These are phyloP conservation scores for Ophioderma brevispina DNA, from an alignment of 35 echinoderm and acorn worm species.

Conservation along the genomic window DNA sequence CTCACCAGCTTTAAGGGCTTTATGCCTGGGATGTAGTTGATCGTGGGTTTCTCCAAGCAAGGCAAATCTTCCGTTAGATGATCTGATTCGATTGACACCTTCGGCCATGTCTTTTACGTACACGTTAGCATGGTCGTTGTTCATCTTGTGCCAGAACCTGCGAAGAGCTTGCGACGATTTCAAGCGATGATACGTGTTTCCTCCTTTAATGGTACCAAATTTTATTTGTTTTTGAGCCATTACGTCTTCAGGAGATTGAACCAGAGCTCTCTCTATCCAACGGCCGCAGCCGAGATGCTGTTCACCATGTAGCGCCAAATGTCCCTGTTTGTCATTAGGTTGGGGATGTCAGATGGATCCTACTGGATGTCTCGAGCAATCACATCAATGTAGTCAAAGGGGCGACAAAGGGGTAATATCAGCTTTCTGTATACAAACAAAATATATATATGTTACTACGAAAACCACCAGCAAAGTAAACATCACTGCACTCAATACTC, in stretches of 20 bases:
- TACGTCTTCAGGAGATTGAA: not conserved
- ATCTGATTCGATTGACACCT: slow-evolving; percentile 28
- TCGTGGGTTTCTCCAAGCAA: slow-evolving; percentile 57
- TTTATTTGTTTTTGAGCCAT: not conserved
- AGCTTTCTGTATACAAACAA: no score
- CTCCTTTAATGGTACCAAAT: not conserved
- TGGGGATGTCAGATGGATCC: slow-evolving; percentile 57
- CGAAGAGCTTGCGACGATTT: not conserved
- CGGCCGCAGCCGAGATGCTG: not conserved
- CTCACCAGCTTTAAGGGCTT: slow-evolving; percentile 65
- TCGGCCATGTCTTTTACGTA: slow-evolving; percentile 41
- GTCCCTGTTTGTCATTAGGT: slow-evolving; percentile 49
- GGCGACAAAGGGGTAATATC: slow-evolving; percentile 49
- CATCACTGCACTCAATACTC: no score
- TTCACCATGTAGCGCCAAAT: slow-evolving; percentile 4
- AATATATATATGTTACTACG: no score
- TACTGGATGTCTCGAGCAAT: slow-evolving; percentile 53
- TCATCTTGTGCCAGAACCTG: slow-evolving; percentile 34
- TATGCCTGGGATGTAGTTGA: slow-evolving; percentile 35
- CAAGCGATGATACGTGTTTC: not conserved
- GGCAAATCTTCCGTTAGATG: slow-evolving; percentile 51
- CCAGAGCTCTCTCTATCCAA: no score
- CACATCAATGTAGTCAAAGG: slow-evolving; percentile 29
- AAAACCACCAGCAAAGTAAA: no score
- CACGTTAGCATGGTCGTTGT: not conserved